Evolutionary conservation across 2,888 invertebrate genomes (phyloP).

Genomic region (Drosophila nigricruria): DNA sequence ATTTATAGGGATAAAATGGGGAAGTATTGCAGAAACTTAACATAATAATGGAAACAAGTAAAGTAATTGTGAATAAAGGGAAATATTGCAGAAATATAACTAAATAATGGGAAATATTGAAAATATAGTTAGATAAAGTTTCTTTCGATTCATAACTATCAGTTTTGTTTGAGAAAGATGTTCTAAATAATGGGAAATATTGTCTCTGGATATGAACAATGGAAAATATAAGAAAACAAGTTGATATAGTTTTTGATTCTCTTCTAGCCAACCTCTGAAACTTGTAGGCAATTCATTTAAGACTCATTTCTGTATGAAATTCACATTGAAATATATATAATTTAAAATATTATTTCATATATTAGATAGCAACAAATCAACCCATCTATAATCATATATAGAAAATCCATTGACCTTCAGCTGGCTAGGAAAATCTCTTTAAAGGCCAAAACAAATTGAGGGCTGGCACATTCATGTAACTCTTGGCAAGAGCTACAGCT

Average conservation of each 20-base stretch:
- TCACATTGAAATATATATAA: not conserved
- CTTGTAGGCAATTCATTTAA: no score
- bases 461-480: constrained; percentile 12
- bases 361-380: not conserved
- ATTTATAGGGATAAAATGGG: no score
- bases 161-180: no score
- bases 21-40: no score
- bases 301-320: not conserved
- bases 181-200: no score
- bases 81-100: not conserved
- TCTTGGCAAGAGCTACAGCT: constrained; percentile 16
- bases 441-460: not conserved
- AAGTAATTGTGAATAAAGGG: no score
- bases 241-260: no score
- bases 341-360: not conserved
- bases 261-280: not conserved
- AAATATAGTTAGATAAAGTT: no score
- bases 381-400: not conserved
- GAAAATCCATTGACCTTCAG: constrained; percentile 16
- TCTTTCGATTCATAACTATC: no score
- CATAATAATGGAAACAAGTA: no score
- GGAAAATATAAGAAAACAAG: no score
- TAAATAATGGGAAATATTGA: not conserved
- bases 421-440: not conserved
- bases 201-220: no score